Conservation (phyloP, 2,797 vertebrate genomes). For the Huso huso region DNA sequence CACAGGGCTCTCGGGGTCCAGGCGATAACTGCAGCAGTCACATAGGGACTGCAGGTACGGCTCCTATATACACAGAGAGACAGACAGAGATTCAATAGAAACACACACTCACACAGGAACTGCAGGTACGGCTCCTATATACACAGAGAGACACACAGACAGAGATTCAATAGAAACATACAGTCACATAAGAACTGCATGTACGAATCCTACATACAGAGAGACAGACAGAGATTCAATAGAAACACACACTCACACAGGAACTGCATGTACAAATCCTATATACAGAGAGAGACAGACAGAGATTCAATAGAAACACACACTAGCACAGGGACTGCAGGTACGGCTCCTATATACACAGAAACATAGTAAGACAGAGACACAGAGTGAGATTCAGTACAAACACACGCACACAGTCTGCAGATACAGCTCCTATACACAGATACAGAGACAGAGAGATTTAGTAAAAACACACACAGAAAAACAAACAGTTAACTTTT, state of each 20-base stretch:
- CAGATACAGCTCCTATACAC: background rate
- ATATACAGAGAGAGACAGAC: background rate
- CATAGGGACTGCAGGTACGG: constrained; percentile 77
- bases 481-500: no score
- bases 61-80: constrained; percentile 50
- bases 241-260: background rate
- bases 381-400: background rate
- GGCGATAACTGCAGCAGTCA: constrained; percentile 79
- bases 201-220: background rate
- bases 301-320: background rate
- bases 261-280: background rate
- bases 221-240: background rate
- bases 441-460: background rate
- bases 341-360: background rate
- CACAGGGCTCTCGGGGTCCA: constrained; percentile 70
- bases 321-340: background rate
- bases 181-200: background rate
- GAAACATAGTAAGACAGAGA: background rate
- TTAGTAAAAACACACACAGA: background rate
- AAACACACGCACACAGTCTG: background rate
- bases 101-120: background rate
- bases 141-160: background rate
- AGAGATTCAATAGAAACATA: background rate
- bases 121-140: background rate
- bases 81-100: background rate